Conservation (phyloP, 2,888 invertebrate species). For the Noctuana brunneofusca region DNA sequence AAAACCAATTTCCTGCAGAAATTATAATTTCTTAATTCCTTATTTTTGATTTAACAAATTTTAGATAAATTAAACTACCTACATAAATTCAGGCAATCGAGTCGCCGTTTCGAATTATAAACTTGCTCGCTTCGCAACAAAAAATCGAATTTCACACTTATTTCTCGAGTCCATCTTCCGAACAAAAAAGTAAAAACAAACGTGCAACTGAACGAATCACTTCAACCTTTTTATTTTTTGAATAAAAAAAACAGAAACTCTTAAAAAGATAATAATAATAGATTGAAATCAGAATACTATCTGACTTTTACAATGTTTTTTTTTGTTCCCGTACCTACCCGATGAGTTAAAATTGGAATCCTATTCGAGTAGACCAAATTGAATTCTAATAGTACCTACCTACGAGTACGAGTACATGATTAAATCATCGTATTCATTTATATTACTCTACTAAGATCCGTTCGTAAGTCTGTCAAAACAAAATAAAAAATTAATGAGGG, state of each 20-base stretch:
- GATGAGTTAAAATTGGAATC: no score
- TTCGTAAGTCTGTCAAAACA: no score
- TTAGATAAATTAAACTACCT: not conserved
- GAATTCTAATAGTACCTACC: no score
- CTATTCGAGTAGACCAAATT: no score
- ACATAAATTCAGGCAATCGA: not conserved
- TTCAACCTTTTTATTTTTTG: not conserved
- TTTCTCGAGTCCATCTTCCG: constrained; percentile 11
- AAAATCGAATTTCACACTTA: constrained; percentile 30
- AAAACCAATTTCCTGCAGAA: constrained; percentile 1
- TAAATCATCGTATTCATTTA: no score
- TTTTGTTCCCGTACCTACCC: no score
- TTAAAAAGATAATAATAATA: not conserved
- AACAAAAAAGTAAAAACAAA: constrained; percentile 16
- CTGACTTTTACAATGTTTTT: not conserved
- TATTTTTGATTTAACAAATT: not conserved
- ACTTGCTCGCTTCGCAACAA: constrained; percentile 5
- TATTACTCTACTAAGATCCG: no score
- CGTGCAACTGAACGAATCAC: constrained; percentile 2
- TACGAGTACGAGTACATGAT: no score
- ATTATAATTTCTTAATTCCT: not conserved
- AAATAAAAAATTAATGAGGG: no score
- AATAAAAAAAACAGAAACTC: not conserved
- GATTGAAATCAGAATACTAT: not conserved
- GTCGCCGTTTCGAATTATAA: not conserved